Base-by-base conservation (phyloP, 2,113 vertebrate species). In the Grantiella picta region DNA sequence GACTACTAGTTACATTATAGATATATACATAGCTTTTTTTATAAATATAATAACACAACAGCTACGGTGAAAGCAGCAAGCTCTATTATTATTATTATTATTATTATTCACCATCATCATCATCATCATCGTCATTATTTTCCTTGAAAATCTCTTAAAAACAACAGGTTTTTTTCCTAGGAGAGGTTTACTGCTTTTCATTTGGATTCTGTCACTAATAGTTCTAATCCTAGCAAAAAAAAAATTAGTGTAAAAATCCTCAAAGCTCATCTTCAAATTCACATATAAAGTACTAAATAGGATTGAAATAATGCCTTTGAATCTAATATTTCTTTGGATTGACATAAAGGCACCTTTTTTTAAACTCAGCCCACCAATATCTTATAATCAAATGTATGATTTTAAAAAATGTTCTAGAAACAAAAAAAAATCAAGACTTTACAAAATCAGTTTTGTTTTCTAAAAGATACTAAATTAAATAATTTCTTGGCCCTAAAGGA, bases 101-200 rank as follows among this genome's bases (percentile, higher is more conserved):
- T 42, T 2, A 65, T 21, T 0, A 42, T 38, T 21, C 1, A 64
- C 19, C 0, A 28, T 35, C 1, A 71, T 27, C 2, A 17, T 66
- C 38, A 42, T 21, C 1, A 64, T 22, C 0, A 27, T 38, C 2
- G 66, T 27, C 2, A 17, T 66, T 19, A 13, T 35, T 44, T 52
- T 35, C 16, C 33, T 45, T 54, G 47, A 59, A 70, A 82, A 69
- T 49, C 14, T 44, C 33, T 65, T 68, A n/a, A 61, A 91, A 86
- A 49, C 24, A 69, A 5, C 16, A 57, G 8, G 0, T 11, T 63
- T 75, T 80, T 56, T 27, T 49, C 20, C 65, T 50, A 42, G 36
- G 2, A 50, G 69, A 60, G 6, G 27, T 50, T 65, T 49, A 53
- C 4, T 36, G 20, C 15, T 86, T 83, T 83, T 66, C 33, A 61